phyloP scores from a whole-genome alignment of 2,113 vertebrate genomes.

The Cettia cetti region DNA sequence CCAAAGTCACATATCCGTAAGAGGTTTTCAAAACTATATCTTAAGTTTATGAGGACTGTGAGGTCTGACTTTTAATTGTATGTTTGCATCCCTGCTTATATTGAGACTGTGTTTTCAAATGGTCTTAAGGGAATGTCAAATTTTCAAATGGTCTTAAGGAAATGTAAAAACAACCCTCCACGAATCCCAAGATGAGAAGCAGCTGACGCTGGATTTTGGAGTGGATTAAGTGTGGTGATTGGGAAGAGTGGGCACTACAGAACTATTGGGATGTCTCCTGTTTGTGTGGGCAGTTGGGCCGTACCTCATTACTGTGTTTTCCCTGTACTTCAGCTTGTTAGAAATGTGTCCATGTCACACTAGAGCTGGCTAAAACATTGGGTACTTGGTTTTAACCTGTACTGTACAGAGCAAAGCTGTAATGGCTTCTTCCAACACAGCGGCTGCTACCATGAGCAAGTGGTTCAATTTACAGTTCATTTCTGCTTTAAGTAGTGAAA shows the following conservation, averaged over 20 bases:
- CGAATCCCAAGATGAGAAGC: neutral
- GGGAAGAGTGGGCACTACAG: neutral
- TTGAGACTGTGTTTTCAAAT: slow-evolving; percentile 4
- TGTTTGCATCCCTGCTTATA: neutral
- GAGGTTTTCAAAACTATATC: neutral
- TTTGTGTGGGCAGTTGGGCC: neutral
- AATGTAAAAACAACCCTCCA: fast-evolving
- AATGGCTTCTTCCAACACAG: neutral
- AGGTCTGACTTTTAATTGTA: neutral
- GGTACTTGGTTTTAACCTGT: neutral
- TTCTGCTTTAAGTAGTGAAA: neutral
- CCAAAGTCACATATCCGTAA: neutral
- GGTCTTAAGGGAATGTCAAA: neutral
- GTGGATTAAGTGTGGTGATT: neutral
- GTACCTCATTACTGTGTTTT: neutral
- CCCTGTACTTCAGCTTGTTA: neutral
- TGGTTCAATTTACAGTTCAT: neutral
- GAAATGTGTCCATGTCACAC: neutral
- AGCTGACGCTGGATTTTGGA: neutral
- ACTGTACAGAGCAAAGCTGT: neutral
- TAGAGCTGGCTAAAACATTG: neutral
- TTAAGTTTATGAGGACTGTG: neutral
- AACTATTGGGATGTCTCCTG: neutral
- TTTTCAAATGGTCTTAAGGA: neutral
- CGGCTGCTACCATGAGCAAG: neutral